Base-by-base conservation (phyloP, 2,888 invertebrate genomes). In the Pyrocoelia pectoralis region DNA sequence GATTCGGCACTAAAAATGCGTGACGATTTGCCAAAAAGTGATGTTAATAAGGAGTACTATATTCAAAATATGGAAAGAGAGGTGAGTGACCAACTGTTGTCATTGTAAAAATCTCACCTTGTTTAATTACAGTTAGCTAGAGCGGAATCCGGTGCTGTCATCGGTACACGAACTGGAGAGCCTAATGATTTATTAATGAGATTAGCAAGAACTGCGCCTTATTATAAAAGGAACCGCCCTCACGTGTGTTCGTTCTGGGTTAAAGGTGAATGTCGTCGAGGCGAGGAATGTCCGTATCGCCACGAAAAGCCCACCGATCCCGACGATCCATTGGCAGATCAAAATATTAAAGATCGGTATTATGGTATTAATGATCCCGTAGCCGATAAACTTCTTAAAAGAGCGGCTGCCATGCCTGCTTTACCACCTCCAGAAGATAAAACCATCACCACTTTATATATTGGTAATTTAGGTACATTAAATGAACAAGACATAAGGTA, bases 241-340 rank as follows among this genome's bases (percentile, higher is more conserved):
- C 97, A 97, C 81, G 95, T 97, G 53, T 97, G 97, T 80, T 96
- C 96, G 0, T 98, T 97, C 82, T 97, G 96, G 94, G 97, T 97
- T n/a, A 98, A 97, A 84, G 97, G 97, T 1, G 97, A 97, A 80
- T 97, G 97, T 79, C 89, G 95, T 76, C 84, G 97, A 79, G 97
- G 97, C 13, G 97, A 98, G 80, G 97, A 98, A 78, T 97, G 97
- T 80, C 97, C 97, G 0, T 97, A 97, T 79, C 84, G 97, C 38
- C 97, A 97, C 75, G 97, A 98, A 78, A 95, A 95, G 78, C 97
- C 97, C 0, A 95, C 96, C 1, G 97, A 98, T 83, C 97, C 97
- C 13, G 97, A 97, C 83, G 97, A 97, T 84, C 97, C 97, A 1
- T 83, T 97, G 41, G 94, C 96, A 28, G 95, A 97, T 82, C 97